A percentile compares a stretch with the other conserved stretches of the same genome.
These are phyloP conservation scores for Allygus modestus DNA, from an alignment of 2,888 invertebrate genomes.

Conservation along the genomic window DNA sequence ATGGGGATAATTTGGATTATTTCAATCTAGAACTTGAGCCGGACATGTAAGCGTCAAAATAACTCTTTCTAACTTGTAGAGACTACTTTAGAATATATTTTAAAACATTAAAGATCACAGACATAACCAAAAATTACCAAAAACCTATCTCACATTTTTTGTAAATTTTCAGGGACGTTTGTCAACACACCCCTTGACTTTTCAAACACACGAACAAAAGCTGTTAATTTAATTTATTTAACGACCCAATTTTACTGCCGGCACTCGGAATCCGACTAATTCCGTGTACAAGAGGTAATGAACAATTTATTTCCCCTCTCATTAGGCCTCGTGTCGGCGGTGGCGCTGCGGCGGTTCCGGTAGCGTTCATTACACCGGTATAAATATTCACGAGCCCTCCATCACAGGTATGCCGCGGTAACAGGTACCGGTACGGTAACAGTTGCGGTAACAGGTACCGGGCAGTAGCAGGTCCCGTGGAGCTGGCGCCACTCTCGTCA, in stretches of 20 bases:
- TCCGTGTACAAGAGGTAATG: slow-evolving; percentile 17
- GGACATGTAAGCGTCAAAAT: no score
- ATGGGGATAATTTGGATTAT: no score
- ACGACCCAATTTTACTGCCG: slow-evolving; percentile 2
- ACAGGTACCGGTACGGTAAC: slow-evolving; percentile 8
- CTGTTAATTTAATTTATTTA: slow-evolving; percentile 34
- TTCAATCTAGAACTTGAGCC: no score
- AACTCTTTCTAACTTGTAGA: no score
- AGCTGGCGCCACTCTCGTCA: slow-evolving; percentile 9
- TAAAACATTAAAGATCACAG: no score
- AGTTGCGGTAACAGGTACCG: slow-evolving; percentile 12
- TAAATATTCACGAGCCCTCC: slow-evolving; percentile 44
- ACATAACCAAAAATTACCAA: no score
- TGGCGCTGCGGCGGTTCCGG: background rate
- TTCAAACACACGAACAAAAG: background rate
- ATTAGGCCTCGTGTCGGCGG: slow-evolving; percentile 17
- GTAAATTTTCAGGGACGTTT: no score
- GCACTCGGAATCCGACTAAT: slow-evolving; percentile 9
- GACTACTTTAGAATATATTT: no score
- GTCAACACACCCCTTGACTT: no score
- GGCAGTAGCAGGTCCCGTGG: slow-evolving; percentile 18
- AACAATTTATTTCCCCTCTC: slow-evolving; percentile 39
- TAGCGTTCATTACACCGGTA: slow-evolving; percentile 34
- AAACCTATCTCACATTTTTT: no score
- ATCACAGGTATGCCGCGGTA: slow-evolving; percentile 10